Evolutionary conservation across 1,140 invertebrate genomes (phyloP).

Genomic region (Magallana ariakensis): DNA sequence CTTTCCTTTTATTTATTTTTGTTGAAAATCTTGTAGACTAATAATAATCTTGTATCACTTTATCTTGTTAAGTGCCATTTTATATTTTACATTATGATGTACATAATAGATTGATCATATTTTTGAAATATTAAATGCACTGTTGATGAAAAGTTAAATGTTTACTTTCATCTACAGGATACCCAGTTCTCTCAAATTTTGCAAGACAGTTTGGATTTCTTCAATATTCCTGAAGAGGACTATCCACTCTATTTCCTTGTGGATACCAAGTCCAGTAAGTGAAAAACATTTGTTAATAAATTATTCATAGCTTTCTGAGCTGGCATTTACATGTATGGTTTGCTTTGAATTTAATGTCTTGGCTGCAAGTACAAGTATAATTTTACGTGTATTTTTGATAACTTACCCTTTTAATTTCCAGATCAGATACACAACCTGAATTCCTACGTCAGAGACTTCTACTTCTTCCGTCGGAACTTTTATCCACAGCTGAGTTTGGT

Average conservation of each 20-base stretch:
- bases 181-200: conserved; percentile 98
- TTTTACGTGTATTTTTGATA: too few species aligned
- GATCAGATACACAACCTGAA: conserved; percentile 96
- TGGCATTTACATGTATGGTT: too few species aligned
- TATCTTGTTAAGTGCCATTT: too few species aligned
- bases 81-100: too few species aligned
- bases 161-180: conserved; percentile 82
- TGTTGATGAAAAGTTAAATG: neutral
- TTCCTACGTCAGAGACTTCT: conserved; percentile 97
- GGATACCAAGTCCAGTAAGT: conserved; percentile 98
- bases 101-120: too few species aligned
- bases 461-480: conserved; percentile 99
- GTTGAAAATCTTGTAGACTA: too few species aligned
- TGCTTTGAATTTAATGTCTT: too few species aligned
- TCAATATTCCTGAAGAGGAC: conserved; percentile 94
- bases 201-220: conserved; percentile 97
- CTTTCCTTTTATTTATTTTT: too few species aligned
- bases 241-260: conserved; percentile 96
- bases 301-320: too few species aligned
- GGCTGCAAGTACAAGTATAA: too few species aligned
- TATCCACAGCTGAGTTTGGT: conserved; percentile 98
- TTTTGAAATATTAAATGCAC: too few species aligned
- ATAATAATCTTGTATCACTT: too few species aligned
- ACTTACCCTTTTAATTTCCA: conserved; percentile 77
- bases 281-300: neutral